Evolutionary conservation across 2,797 vertebrate species (phyloP), one percentile per base, ranked within the genome.

Genomic region (Galaxias olidus): DNA sequence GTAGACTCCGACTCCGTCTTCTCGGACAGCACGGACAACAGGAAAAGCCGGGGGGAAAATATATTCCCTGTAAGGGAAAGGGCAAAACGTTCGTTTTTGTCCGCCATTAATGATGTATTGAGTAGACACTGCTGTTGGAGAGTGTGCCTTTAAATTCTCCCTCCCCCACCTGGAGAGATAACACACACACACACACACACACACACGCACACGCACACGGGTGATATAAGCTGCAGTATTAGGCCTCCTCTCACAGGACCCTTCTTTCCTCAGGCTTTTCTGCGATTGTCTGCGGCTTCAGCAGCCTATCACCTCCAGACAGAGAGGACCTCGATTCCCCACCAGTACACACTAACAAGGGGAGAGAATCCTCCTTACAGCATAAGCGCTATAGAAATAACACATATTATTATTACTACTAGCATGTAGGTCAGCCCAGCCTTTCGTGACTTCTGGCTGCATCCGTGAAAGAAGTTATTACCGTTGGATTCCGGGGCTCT

Each of bases 261-360:
- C 61, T 52, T 65, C 69, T 75, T 75, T 72, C 84, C 71, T 69
- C 69, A 4, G 11, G 72, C 79, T 76, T 85, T 79, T 68, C 78
- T 61, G 71, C 85, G 86, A 86, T 79, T 81, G 79, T 84, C 71
- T 54, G 67, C 76, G 68, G 85, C 75, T 81, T 83, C 71, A 55
- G 79, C 71, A 55, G 79, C 77, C 55, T 74, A 84, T 87, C 86
- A 85, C 84, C 83, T 84, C 72, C 81, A 78, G 85, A 86, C 85
- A 89, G 87, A 77, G 79, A 81, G 82, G 79, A 86, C 82, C 84
- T 85, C 86, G 71, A 87, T 88, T 84, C 81, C 80, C 80, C 73
- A 73, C 74, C 76, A 86, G 85, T 65, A 81, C 78, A 85, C 84
- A 76, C 84, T 85, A 87, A 89, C 87, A 87, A 89, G 82, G 79